Evolutionary conservation across 2,797 vertebrate genomes (phyloP), one percentile per base, ranked within the genome.

Genomic region (Babyrousa celebensis): DNA sequence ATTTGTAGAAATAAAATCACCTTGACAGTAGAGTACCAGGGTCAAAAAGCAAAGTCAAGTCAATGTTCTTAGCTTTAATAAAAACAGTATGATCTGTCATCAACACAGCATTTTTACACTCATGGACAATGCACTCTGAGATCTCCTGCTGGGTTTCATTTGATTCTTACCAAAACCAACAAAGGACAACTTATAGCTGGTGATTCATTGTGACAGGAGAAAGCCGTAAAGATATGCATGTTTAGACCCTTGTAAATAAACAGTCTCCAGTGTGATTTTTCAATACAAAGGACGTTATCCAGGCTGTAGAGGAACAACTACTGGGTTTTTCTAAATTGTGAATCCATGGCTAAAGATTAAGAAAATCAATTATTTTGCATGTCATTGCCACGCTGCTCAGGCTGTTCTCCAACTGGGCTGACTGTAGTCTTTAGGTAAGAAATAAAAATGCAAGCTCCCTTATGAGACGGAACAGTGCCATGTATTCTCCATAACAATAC

Each of bases 1-100:
- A 99, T 99, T 99, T 99, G 99, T 99, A 99, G 98, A 99, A 99
- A 99, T 99, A 99, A 99, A 99, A 99, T 99, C 99, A 99, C 98
- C 99, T 99, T 99, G 99, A 99, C 99, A 99, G 99, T 99, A 98
- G 98, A 99, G 99, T 98, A 98, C 98, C 80, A 97, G 98, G 99
- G 99, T 99, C 99, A 99, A 99, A 98, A 99, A 99, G 98, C 98
- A 99, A 99, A 99, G 99, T 98, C 98, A 99, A 99, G 98, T 98
- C 98, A 98, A 98, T 99, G 98, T 98, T 99, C 99, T 99, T 98
- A 98, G 99, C 98, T 99, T 99, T 99, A 99, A 99, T 99, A 99
- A 99, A 99, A 99, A 99, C 99, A 99, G 99, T 98, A 99, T 99
- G 99, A 99, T 99, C 99, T 99, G 99, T 99, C 99, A 99, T 98